Conservation (phyloP, 2,888 invertebrate genomes). For the Oscheius sp. region DNA sequence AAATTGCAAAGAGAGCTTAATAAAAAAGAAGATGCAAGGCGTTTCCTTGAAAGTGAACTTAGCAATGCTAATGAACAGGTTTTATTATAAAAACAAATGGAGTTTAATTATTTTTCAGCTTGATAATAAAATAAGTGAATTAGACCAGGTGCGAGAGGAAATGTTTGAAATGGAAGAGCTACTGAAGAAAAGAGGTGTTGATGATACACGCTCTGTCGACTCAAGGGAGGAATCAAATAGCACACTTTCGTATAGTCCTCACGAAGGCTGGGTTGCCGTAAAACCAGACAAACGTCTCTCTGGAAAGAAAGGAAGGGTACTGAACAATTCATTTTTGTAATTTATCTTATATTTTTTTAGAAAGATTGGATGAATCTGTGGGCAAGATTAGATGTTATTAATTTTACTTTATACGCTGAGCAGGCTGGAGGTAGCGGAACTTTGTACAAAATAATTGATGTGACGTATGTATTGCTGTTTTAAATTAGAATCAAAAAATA, state of each 20-base stretch:
- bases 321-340: background rate
- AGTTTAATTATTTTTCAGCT: too few relatives aligned
- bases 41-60: background rate
- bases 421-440: background rate
- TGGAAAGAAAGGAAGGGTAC: constrained; percentile 25
- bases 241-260: constrained; percentile 2
- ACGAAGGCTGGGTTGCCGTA: constrained; percentile 34
- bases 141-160: background rate
- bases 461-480: constrained; percentile 5
- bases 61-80: background rate
- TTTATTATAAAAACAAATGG: too few relatives aligned
- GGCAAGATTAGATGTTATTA: constrained; percentile 11
- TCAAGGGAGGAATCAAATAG: constrained; percentile 48
- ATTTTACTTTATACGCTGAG: constrained; percentile 33
- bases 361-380: constrained; percentile 35
- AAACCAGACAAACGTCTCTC: constrained; percentile 24
- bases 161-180: background rate
- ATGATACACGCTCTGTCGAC: constrained; percentile 32
- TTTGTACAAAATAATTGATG: constrained; percentile 24
- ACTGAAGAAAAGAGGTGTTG: background rate
- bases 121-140: too few relatives aligned
- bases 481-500: background rate
- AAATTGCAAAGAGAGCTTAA: constrained; percentile 16
- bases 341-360: constrained; percentile 2
- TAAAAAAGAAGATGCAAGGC: background rate